Evolutionary conservation across 1,140 invertebrate genomes (phyloP).

Genomic region (Probaryconus sp.): DNA sequence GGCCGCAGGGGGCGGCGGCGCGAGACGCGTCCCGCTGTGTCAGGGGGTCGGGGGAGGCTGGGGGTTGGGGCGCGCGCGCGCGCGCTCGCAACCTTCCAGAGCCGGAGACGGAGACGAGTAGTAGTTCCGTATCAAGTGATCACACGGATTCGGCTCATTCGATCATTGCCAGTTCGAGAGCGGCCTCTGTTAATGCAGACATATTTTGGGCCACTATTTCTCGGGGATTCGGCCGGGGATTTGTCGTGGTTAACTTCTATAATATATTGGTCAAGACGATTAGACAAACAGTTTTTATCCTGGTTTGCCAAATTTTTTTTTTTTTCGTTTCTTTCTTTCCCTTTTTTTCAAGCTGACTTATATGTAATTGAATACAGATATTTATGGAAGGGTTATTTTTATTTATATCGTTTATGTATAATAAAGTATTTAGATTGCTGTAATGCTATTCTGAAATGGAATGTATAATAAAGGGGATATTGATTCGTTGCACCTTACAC

Average conservation of each 20-base stretch:
- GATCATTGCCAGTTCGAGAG: constrained; percentile 53
- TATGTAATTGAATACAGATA: too few relatives aligned
- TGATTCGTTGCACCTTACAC: too few relatives aligned
- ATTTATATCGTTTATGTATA: too few relatives aligned
- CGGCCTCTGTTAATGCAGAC: constrained; percentile 5
- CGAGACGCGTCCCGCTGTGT: constrained; percentile 4
- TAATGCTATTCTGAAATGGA: too few relatives aligned
- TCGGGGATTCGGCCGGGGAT: not conserved
- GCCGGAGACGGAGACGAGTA: constrained; percentile 28
- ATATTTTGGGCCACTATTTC: constrained; percentile 14
- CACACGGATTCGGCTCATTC: constrained; percentile 54
- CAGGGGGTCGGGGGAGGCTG: constrained; percentile 2
- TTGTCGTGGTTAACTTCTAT: too few relatives aligned
- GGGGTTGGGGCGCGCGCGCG: not conserved
- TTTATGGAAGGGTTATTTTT: too few relatives aligned
- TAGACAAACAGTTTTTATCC: constrained; percentile 1
- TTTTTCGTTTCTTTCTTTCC: too few relatives aligned
- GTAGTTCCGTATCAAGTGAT: constrained; percentile 50
- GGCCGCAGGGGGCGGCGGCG: constrained; percentile 7
- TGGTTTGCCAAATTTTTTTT: not conserved
- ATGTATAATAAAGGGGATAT: too few relatives aligned
- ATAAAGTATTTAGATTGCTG: too few relatives aligned
- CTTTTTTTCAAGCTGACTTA: too few relatives aligned
- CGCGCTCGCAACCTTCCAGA: too few relatives aligned
- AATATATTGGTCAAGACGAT: not conserved